Base-by-base conservation (phyloP, 2,888 invertebrate genomes). In the Taphrorychus bicolor region DNA sequence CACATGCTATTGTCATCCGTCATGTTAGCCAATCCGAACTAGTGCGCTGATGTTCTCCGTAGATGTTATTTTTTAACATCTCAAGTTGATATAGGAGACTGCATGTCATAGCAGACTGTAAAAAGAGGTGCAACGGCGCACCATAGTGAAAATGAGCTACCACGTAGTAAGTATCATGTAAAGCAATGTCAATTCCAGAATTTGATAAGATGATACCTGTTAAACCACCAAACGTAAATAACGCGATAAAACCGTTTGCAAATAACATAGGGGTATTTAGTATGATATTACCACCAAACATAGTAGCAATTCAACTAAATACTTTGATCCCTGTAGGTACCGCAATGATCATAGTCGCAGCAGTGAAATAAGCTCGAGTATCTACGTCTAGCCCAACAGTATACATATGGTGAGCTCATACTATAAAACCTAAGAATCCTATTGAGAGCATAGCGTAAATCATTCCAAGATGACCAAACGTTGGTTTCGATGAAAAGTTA, bases 371-470 rank as follows among this genome's bases (percentile, higher is more conserved):
- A 18, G 92, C 92, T 82, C 92, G 91, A 0, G 91, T 91, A 82
- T 93, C 92, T 67, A 92, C 88, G 83, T 93, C 92, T 87, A 93
- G 89, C 0, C 93, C 92, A 32, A 93, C 88, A 1, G 92, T 92
- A 82, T 93, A 94, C 86, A 93, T 93, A 80, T 93, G 92, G 80
- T 93, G 93, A 7, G 91, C 91, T 86, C 92, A 92, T 0, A 93
- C 92, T 82, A 93, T 87, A 87, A 93, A 94, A 73, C 92, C 92
- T 85, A 93, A 81, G 77, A 92, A 80, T 14, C 91, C 92, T 89
- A 93, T 94, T 67, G 90, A 86, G 82, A 91, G 9, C 91, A 32
- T 32, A 32, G 32, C 32, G 11, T 32, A 32, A 32, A 32, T 32
- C 11, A 32, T 32, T 32, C 32, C n/a, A n/a, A n/a, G n/a, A n/a